These are phyloP conservation scores for Ips nitidus DNA, from an alignment of 1,140 invertebrate species.

Conservation along the genomic window DNA sequence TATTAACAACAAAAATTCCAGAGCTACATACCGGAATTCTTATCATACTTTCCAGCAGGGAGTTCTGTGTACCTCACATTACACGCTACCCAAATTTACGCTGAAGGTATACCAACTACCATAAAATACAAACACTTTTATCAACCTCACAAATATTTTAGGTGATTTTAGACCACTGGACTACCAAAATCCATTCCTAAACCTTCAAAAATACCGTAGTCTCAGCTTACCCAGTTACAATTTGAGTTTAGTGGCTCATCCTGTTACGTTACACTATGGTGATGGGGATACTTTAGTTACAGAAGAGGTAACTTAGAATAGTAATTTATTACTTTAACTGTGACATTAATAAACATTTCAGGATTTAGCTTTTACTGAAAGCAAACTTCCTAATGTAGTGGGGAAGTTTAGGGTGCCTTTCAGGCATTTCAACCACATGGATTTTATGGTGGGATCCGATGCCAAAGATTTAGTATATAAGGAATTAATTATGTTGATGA, in stretches of 20 bases:
- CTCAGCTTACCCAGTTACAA: conserved; percentile 60
- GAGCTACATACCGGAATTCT: conserved; percentile 52
- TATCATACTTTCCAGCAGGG: conserved; percentile 57
- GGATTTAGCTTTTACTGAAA: conserved; percentile 62
- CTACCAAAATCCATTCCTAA: conserved; percentile 31
- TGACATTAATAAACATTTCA: conserved; percentile 43
- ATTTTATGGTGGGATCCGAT: conserved; percentile 68
- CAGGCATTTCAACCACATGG: conserved; percentile 68
- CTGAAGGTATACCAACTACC: conserved; percentile 35
- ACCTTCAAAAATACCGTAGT: conserved; percentile 40
- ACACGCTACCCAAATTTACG: conserved; percentile 56
- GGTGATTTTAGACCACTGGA: conserved; percentile 38
- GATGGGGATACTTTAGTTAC: conserved; percentile 61
- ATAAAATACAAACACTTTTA: not conserved
- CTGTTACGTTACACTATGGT: conserved; percentile 65
- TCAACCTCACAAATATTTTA: conserved; percentile 20
- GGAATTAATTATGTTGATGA: conserved; percentile 46
- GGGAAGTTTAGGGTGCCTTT: conserved; percentile 57
- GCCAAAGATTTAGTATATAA: conserved; percentile 62
- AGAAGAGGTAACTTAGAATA: conserved; percentile 47
- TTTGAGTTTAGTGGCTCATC: conserved; percentile 63
- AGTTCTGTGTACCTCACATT: conserved; percentile 55
- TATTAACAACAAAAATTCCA: conserved; percentile 26
- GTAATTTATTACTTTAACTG: not conserved
- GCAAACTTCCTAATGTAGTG: conserved; percentile 54